phyloP scores from a whole-genome alignment of 2,888 invertebrate species.

The Plemyria rubiginata region DNA sequence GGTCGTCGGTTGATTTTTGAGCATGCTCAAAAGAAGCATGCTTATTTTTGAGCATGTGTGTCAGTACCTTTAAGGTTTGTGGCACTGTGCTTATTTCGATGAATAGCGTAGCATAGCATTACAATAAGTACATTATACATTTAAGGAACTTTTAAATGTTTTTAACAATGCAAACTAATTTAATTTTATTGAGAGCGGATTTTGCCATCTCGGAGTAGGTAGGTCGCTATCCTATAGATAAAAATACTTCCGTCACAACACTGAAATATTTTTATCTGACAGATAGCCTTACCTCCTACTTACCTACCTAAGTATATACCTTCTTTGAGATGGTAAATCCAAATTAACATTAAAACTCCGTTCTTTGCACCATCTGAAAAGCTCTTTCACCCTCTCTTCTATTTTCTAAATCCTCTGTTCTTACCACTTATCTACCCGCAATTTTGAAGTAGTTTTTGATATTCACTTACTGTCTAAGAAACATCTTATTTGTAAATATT shows the following conservation, averaged over 20 bases:
- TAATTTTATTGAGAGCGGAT: not conserved
- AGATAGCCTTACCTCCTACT: too few relatives aligned
- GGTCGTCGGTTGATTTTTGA: too few relatives aligned
- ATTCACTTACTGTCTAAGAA: slow-evolving; percentile 11
- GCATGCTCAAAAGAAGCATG: too few relatives aligned
- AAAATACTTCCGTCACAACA: too few relatives aligned
- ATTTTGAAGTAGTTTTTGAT: slow-evolving; percentile 9
- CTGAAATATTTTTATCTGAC: too few relatives aligned
- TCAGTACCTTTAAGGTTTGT: not conserved
- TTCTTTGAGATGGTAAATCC: too few relatives aligned
- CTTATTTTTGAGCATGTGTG: too few relatives aligned
- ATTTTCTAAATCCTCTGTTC: not conserved
- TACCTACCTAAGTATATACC: too few relatives aligned
- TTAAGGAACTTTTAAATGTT: slow-evolving; percentile 20
- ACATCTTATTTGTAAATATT: slow-evolving; percentile 24
- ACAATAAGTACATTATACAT: not conserved
- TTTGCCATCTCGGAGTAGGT: too few relatives aligned
- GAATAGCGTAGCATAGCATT: slow-evolving; percentile 13
- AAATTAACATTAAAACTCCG: not conserved
- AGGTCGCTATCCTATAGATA: too few relatives aligned
- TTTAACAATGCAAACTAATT: slow-evolving; percentile 12
- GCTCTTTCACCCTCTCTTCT: not conserved
- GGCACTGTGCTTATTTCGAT: slow-evolving; percentile 23
- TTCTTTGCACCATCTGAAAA: slow-evolving; percentile 17
- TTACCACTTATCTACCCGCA: not conserved